Conservation (phyloP, 1,140 invertebrate species). For the Samia ricini region DNA sequence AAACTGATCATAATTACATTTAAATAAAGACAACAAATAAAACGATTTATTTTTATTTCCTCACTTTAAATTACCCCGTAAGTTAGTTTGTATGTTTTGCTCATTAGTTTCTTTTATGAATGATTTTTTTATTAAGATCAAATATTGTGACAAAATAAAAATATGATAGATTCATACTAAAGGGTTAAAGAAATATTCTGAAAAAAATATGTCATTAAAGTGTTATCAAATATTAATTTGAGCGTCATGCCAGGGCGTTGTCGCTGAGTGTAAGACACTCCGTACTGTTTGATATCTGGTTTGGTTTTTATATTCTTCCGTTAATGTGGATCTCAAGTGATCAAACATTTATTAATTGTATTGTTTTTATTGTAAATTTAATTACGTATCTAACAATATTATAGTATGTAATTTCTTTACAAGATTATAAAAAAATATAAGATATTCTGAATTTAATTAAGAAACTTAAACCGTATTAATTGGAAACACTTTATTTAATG, state of each 20-base stretch:
- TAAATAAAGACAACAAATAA: not conserved
- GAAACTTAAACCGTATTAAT: not conserved
- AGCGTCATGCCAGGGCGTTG: too few relatives aligned
- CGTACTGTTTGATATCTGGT: too few relatives aligned
- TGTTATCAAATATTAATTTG: too few relatives aligned
- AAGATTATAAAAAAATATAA: not conserved
- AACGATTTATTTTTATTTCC: not conserved
- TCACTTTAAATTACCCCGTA: not conserved
- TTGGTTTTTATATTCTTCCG: too few relatives aligned
- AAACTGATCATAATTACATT: not conserved
- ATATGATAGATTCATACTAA: slow-evolving; percentile 26
- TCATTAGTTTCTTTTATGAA: not conserved
- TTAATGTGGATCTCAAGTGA: too few relatives aligned
- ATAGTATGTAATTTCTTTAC: not conserved
- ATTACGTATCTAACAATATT: too few relatives aligned
- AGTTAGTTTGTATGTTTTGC: not conserved
- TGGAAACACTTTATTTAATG: not conserved
- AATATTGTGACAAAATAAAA: slow-evolving; percentile 17
- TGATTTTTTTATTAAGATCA: slow-evolving; percentile 10
- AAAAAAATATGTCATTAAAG: slow-evolving; percentile 14
- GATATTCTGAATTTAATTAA: not conserved
- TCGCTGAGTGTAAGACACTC: too few relatives aligned
- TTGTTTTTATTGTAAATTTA: too few relatives aligned
- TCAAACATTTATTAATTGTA: too few relatives aligned
- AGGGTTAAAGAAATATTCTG: slow-evolving; percentile 28